These are phyloP conservation scores for Isichthys henryi DNA, from an alignment of 2,113 vertebrate species.

Conservation along the genomic window DNA sequence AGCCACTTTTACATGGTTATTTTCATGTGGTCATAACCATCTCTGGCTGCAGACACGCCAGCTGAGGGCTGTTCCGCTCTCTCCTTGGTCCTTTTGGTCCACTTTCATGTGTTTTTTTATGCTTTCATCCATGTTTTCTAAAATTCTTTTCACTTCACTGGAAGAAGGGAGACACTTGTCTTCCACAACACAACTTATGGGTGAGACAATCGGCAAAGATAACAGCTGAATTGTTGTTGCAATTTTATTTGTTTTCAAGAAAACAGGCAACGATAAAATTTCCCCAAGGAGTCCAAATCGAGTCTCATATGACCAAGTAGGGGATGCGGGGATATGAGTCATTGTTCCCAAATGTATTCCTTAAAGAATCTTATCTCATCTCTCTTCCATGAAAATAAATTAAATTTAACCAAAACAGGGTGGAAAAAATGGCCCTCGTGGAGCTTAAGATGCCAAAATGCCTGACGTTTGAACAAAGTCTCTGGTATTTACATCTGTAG, in stretches of 20 bases:
- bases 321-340: neutral
- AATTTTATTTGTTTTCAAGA: conserved; percentile 58
- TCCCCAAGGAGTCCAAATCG: conserved; percentile 36
- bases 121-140: neutral
- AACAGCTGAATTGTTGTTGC: conserved; percentile 23
- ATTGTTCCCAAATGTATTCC: neutral
- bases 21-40: neutral
- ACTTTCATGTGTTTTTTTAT: neutral
- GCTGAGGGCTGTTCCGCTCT: neutral
- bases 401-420: neutral
- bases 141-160: neutral
- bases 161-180: neutral
- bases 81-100: neutral
- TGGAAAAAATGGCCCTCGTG: neutral
- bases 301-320: conserved; percentile 43
- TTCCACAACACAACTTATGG: neutral
- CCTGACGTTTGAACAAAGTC: neutral
- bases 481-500: neutral
- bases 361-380: neutral
- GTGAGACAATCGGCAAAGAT: neutral
- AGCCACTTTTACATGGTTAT: neutral
- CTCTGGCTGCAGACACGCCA: neutral
- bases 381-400: conserved; percentile 4
- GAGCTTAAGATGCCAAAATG: neutral
- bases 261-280: conserved; percentile 51